Base-by-base conservation (phyloP, 2,888 invertebrate species). In the Matsumyia berberina region DNA sequence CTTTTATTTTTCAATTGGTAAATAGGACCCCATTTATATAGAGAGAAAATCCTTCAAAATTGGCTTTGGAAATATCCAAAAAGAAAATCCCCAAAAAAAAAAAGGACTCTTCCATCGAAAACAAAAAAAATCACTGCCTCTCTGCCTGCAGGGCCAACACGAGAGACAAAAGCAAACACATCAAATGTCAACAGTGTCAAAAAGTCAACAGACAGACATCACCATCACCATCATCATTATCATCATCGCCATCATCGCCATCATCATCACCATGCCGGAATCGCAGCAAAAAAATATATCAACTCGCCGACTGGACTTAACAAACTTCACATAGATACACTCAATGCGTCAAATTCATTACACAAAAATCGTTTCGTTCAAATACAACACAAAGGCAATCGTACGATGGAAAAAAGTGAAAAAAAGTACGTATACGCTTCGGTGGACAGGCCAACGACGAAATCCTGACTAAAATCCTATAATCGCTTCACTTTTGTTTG, bases 181-280 rank as follows among this genome's bases (percentile, higher is more conserved):
- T 74, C 67, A 74, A 80, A 74, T 57, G 81, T 81, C 76, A 81
- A 76, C 81, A 81, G 1, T 62, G 69, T 57, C 53, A 15, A 57
- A 76, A 81, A 39, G 62, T 70, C 81, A 81, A 81, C 76, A 70
- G 49, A 70, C 69, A 55, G 37, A 49, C 76, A 70, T 62, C 62
- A 55, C 62, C 67, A 62, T 73, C 39, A 58, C 72, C 78, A 44
- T 67, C 39, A 46, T 24, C 42, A 37, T 60, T 39, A n/a, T 60
- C 70, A 58, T 70, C 57, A 70, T 24, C 2, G 2, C 4, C 24
- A 24, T 24, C 24, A 24, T 24, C 39, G 51, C 72, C 78, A 44
- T 67, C 39, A 46, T 24, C 42, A 37, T 60, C 49, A n/a, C 51
- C 70, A 58, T 70, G 57, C 4, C 2, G 2, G 1, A 1, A 24